Percentiles rank a stretch among this genome's conserved stretches.
phyloP scores from a whole-genome alignment of 2,888 invertebrate genomes.

The Caenorhabditis sinica region DNA sequence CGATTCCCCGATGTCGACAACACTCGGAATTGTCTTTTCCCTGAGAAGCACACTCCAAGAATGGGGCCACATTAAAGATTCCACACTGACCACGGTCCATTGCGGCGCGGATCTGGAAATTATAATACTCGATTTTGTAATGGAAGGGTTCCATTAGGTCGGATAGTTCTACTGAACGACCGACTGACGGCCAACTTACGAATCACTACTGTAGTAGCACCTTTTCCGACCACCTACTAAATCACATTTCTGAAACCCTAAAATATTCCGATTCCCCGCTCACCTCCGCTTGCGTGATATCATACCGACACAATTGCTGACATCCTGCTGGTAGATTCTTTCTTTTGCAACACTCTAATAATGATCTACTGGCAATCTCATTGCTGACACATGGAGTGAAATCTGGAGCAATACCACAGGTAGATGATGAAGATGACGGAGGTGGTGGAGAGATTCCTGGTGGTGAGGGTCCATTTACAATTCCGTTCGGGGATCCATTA shows the following conservation, averaged over 20 bases:
- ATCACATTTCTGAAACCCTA: too few relatives aligned
- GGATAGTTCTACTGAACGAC: too few relatives aligned
- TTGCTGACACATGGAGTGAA: conserved; percentile 79
- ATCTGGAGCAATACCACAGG: conserved; percentile 79
- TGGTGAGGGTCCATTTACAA: neutral
- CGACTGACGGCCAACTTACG: too few relatives aligned
- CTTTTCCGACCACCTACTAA: too few relatives aligned
- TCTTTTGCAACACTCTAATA: conserved; percentile 76
- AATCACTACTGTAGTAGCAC: too few relatives aligned
- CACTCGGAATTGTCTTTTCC: conserved; percentile 80
- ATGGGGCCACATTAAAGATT: conserved; percentile 81
- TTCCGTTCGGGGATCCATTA: too few relatives aligned
- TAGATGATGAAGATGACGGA: too few relatives aligned
- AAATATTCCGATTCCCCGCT: too few relatives aligned
- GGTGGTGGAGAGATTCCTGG: conserved; percentile 43
- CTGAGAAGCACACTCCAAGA: conserved; percentile 81
- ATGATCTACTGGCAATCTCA: conserved; percentile 70
- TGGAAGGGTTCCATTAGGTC: too few relatives aligned
- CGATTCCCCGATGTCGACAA: conserved; percentile 76
- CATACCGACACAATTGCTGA: conserved; percentile 79
- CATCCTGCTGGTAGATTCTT: conserved; percentile 80
- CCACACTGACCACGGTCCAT: conserved; percentile 81
- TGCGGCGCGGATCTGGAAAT: conserved; percentile 76
- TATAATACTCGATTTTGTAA: too few relatives aligned
- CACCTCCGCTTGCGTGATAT: conserved; percentile 80